These are phyloP conservation scores for Astropecten irregularis DNA, from an alignment of 53 echinoderm and acorn worm species.

Conservation along the genomic window DNA sequence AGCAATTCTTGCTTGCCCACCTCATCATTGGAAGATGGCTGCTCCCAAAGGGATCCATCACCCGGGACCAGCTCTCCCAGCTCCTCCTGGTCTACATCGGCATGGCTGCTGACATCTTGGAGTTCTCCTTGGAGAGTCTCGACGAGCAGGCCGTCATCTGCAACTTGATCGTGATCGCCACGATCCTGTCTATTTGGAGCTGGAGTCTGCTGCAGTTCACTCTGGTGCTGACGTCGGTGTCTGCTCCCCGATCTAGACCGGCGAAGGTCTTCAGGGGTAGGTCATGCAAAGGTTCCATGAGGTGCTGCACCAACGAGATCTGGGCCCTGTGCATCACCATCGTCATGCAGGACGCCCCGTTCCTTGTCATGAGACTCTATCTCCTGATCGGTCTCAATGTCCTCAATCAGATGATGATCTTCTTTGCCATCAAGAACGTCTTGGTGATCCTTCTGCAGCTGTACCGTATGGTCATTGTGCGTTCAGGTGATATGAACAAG, in stretches of 20 bases:
- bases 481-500: constrained; percentile 3
- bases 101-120: constrained; percentile 97
- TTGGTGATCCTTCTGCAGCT: constrained; percentile 75
- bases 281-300: constrained; percentile 26
- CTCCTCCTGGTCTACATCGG: constrained; percentile 95
- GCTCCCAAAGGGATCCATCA: constrained; percentile 85
- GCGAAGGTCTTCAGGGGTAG: neutral
- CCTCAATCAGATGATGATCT: constrained; percentile 93
- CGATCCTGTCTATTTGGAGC: constrained; percentile 81
- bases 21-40: constrained; percentile 95
- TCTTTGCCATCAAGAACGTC: constrained; percentile 87
- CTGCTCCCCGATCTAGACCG: constrained; percentile 34
- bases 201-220: constrained; percentile 93
- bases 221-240: constrained; percentile 82
- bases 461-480: constrained; percentile 78
- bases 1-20: constrained; percentile 75
- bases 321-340: constrained; percentile 83
- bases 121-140: constrained; percentile 84
- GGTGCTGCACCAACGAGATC: constrained; percentile 86
- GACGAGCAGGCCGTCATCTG: constrained; percentile 79
- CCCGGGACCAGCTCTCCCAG: constrained; percentile 89
- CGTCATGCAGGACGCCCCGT: constrained; percentile 88
- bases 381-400: constrained; percentile 67
- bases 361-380: constrained; percentile 83
- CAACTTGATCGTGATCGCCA: constrained; percentile 64